Base-by-base conservation (phyloP, 2,888 invertebrate species). In the Mongoloraphidia duomilia region DNA sequence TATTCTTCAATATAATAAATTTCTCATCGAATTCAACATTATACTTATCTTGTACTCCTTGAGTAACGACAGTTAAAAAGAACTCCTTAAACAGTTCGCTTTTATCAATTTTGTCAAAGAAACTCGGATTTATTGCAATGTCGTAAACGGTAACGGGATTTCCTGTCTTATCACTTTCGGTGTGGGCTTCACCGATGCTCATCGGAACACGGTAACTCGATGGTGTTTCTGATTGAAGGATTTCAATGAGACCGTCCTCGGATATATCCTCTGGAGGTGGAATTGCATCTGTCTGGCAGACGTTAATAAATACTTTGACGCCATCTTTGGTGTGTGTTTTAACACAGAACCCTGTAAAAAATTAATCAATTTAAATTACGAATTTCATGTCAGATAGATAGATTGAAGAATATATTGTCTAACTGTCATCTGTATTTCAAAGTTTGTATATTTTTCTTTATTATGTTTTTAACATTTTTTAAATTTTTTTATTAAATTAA, bases 111-210 rank as follows among this genome's bases (percentile, higher is more conserved):
- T 89, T 90, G 34, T 74, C 71, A 60, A 83, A 82, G 60, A 91
- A 93, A 2, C 70, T 68, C 3, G 85, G 76, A 66, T 89, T 84
- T 35, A 94, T 77, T 3, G 89, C 87, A 34, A 94, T 79, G 65
- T 94, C 93, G 62, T 84, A 88, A 0, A 80, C 87, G 50, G 79
- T 77, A 37, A 84, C 83, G 0, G 79, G 76, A 17, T 75, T 71
- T 34, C 86, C 85, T 46, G 78, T 74, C 64, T 88, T 91, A 63
- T 92, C 92, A 17, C 71, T 67, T 60, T 89, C 90, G 8, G 75
- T 74, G 56, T 84, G 80, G 5, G 85, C 79, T 61, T 84, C 84
- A 0, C 91, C 91, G 54, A 94, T 83, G 63, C 92, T 92, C 87
- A 94, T 87, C 0, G 93, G 93, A 41, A 94, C 80, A 53, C 84